A percentile compares a stretch with the other conserved stretches of the same genome.
phyloP scores from a whole-genome alignment of 2,113 vertebrate genomes.

The Natator depressus region DNA sequence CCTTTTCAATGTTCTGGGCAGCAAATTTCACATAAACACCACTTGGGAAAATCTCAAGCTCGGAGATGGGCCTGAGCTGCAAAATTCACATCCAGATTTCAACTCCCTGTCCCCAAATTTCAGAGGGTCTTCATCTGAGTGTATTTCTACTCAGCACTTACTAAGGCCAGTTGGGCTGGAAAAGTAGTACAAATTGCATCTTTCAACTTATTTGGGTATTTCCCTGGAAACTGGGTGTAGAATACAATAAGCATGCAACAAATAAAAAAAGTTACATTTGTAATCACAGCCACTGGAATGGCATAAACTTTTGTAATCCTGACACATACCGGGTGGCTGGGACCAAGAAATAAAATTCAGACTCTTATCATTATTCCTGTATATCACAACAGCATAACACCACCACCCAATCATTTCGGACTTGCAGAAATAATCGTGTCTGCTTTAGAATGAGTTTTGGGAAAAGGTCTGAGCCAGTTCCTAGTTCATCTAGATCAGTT shows the following conservation, averaged over 20 bases:
- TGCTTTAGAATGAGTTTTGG: not conserved
- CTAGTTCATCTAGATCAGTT: not conserved
- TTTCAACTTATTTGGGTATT: not conserved
- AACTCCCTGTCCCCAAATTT: not conserved
- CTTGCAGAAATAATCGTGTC: not conserved
- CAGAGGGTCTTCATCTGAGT: not conserved
- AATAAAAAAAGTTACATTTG: not conserved
- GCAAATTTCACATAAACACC: not conserved
- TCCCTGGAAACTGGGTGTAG: not conserved
- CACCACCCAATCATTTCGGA: not conserved
- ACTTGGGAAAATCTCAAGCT: not conserved
- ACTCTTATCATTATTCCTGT: not conserved
- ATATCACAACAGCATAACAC: not conserved
- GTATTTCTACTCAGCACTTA: not conserved
- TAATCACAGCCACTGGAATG: not conserved
- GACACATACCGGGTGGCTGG: not conserved
- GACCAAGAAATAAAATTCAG: not conserved
- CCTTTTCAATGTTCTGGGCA: rapidly evolving
- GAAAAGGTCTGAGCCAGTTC: not conserved
- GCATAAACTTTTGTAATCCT: not conserved
- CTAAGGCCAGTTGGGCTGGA: not conserved
- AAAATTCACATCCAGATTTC: not conserved
- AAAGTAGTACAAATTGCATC: not conserved
- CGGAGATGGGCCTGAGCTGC: rapidly evolving
- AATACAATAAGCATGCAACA: not conserved